Base-by-base conservation (phyloP, 2,797 vertebrate genomes). In the Pogonophryne albipinna region DNA sequence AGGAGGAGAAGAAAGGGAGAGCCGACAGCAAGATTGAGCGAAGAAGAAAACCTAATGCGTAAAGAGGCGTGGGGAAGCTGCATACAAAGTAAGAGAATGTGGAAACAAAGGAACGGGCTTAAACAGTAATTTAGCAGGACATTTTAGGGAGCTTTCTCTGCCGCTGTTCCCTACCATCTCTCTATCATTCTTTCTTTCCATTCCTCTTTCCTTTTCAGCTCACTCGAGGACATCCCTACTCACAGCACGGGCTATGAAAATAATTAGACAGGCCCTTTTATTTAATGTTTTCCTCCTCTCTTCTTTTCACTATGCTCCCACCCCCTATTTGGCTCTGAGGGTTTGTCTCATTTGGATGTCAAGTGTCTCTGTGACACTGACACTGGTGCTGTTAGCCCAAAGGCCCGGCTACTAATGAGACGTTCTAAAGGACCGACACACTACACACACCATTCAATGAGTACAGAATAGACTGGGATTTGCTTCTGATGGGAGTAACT, bases 391-490 rank as follows among this genome's bases (percentile, higher is more conserved):
- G 85, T 89, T 84, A 71, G 77, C 90, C 81, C 52, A 68, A 86
- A 91, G 87, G 85, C 76, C 23, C 3, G 10, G 85, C 74, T 78
- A 51, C 85, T 93, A 93, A 93, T 90, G 88, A 93, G 91, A 91
- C 70, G 41, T 89, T 89, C 72, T 89, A 79, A 82, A 82, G 78
- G 84, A 88, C 72, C 78, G 85, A 83, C 81, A 66, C 55, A 70
- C 65, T 67, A 56, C 76, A 83, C 86, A 86, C 76, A 80, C 74
- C 58, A 68, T 85, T 87, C 83, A 87, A 85, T 84, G 84, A 86
- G 78, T 60, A 80, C 50, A 82, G 70, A 82, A 66, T 87, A 80
- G 78, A 59, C 70, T 17, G 53, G 75, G 84, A 86, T 87, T 90
- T 82, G 53, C 76, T 51, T 89, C 77, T 89, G 80, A 92, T 88